Evolutionary conservation across 1,140 invertebrate species (phyloP).

Genomic region (Euwallacea similis): DNA sequence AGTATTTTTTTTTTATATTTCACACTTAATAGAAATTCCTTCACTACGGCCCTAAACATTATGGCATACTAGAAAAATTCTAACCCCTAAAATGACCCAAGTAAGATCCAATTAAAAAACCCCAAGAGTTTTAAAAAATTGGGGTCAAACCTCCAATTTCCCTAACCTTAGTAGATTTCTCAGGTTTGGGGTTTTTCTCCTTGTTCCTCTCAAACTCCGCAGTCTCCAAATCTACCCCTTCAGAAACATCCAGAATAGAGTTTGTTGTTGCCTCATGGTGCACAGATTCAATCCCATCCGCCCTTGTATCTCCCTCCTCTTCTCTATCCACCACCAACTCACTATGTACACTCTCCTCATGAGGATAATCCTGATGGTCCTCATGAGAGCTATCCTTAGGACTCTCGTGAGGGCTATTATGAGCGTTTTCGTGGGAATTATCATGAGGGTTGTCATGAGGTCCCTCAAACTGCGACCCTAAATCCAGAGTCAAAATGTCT

Average conservation of each 20-base stretch:
- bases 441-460: not conserved
- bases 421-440: not conserved
- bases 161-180: conserved; percentile 30
- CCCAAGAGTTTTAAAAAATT: no score
- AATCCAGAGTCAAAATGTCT: conserved; percentile 50
- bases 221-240: conserved; percentile 42
- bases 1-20: no score
- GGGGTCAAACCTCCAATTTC: no score
- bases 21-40: no score
- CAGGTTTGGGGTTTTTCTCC: conserved; percentile 44
- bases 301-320: not conserved
- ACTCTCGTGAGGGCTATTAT: not conserved
- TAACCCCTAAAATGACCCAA: no score
- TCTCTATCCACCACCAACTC: not conserved
- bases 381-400: conserved; percentile 2
- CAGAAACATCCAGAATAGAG: conserved; percentile 24
- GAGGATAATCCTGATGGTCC: not conserved
- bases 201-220: conserved; percentile 50
- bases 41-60: no score
- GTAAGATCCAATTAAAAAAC: no score
- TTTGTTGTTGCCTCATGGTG: conserved; percentile 33
- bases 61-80: no score
- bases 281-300: not conserved
- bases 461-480: conserved; percentile 45
- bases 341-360: not conserved